These are phyloP conservation scores for Sebastes paucispinis DNA, from an alignment of 2,797 vertebrate species.

Conservation along the genomic window DNA sequence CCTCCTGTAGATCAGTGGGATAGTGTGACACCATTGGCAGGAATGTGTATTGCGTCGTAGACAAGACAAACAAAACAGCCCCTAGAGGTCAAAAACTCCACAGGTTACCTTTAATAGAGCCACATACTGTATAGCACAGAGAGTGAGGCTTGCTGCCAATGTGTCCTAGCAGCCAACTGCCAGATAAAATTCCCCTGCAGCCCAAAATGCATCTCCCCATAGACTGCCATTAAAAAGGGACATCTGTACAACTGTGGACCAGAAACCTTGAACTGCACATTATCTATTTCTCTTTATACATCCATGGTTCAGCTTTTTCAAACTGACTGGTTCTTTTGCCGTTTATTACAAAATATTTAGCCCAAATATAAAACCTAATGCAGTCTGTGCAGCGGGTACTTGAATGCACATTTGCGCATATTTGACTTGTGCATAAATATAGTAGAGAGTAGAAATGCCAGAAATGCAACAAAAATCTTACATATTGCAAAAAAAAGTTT, in stretches of 20 bases:
- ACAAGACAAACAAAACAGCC: too few relatives aligned
- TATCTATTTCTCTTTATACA: too few relatives aligned
- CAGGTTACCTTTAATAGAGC: too few relatives aligned
- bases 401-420: not conserved
- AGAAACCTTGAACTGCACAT: not conserved
- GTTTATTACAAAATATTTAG: not conserved
- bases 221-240: not conserved
- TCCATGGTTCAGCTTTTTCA: not conserved
- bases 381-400: too few relatives aligned
- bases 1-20: too few relatives aligned
- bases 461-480: not conserved
- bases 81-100: too few relatives aligned
- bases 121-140: too few relatives aligned
- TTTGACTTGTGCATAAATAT: not conserved
- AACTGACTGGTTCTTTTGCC: not conserved
- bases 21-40: too few relatives aligned
- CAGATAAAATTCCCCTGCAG: too few relatives aligned
- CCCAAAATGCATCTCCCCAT: not conserved
- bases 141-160: too few relatives aligned
- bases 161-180: too few relatives aligned
- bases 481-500: not conserved
- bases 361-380: not conserved
- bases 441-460: not conserved
- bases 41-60: too few relatives aligned
- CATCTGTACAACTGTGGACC: not conserved